These are phyloP conservation scores for Acanthopleura granulata DNA, from an alignment of 2,888 invertebrate species.

Conservation along the genomic window DNA sequence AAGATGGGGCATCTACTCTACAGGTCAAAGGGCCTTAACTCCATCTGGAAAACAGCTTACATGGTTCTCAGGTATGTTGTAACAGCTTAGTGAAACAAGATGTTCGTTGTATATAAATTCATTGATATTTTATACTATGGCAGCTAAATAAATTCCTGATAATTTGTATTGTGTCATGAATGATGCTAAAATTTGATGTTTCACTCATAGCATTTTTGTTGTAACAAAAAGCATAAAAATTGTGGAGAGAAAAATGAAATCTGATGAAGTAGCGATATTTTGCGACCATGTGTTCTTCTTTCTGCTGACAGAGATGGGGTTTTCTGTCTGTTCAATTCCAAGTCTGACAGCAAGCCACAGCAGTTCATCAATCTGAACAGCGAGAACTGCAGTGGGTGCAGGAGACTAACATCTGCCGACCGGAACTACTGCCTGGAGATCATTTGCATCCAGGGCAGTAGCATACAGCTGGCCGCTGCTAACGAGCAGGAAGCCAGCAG, in stretches of 20 bases:
- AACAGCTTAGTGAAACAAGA: background rate
- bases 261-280: no score
- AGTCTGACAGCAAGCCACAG: conserved; percentile 76
- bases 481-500: conserved; percentile 88
- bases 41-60: conserved; percentile 84
- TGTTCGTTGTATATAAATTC: no score
- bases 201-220: no score
- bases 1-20: conserved; percentile 90
- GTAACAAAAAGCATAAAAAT: no score
- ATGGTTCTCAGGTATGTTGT: conserved; percentile 82
- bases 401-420: conserved; percentile 77
- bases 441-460: conserved; percentile 74
- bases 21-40: conserved; percentile 69
- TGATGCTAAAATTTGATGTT: no score
- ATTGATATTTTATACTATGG: no score
- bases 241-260: no score
- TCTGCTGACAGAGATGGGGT: conserved; percentile 79
- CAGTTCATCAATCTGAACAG: conserved; percentile 78
- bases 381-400: conserved; percentile 83
- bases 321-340: conserved; percentile 81
- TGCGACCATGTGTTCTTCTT: no score
- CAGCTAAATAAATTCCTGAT: no score
- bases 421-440: conserved; percentile 90
- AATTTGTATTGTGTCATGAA: no score
- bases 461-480: conserved; percentile 81